Percentiles rank a stretch among this genome's conserved stretches.
phyloP scores from a whole-genome alignment of 2,113 vertebrate species.

The Physeter macrocephalus region DNA sequence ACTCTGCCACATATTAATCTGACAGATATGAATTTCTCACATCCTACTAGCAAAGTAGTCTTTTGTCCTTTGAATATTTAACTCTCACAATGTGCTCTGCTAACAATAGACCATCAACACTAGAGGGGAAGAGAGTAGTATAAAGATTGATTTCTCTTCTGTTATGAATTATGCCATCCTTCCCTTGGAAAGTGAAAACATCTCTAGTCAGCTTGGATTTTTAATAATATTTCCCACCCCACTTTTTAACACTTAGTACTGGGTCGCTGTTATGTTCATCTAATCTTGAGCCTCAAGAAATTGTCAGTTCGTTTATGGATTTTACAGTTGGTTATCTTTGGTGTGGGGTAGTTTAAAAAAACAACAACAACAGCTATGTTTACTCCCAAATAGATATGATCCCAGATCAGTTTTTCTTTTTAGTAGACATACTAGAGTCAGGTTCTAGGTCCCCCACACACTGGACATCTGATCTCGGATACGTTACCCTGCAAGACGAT shows the following conservation, averaged over 20 bases:
- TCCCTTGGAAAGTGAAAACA: background rate
- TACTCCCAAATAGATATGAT: background rate
- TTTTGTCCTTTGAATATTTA: background rate
- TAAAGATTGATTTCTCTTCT: background rate
- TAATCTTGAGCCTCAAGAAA: background rate
- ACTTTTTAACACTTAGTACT: background rate
- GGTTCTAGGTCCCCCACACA: background rate
- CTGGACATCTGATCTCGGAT: background rate
- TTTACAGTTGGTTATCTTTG: background rate
- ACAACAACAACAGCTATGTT: background rate
- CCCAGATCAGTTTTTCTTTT: background rate
- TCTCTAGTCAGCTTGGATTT: background rate
- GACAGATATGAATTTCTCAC: background rate
- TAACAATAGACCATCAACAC: background rate
- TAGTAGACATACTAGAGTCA: background rate
- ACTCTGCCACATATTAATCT: background rate
- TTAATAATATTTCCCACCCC: background rate
- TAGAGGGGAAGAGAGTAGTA: rapidly evolving
- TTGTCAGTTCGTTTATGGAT: slow-evolving; percentile 11
- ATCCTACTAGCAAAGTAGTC: background rate
- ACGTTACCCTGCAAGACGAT: background rate
- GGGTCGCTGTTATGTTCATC: background rate
- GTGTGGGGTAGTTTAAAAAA: background rate
- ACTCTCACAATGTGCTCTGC: background rate
- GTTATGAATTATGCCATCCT: background rate